Conservation (phyloP, 2,888 invertebrate genomes). For the Zootermopsis nevadensis region DNA sequence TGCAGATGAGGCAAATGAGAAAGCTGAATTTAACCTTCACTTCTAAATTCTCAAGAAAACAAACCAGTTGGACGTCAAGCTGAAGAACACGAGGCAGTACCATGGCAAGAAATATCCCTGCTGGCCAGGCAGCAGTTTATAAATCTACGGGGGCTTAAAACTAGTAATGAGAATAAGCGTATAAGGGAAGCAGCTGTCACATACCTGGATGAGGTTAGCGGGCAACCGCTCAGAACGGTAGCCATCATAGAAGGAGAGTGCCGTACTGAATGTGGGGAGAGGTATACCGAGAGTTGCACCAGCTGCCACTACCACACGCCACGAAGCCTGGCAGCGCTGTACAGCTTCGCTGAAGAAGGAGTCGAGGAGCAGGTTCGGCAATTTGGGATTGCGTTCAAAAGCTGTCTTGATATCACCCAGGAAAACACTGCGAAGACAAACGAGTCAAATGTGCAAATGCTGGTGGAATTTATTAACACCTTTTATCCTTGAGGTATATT, state of each 20-base stretch:
- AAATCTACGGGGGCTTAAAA: too few species aligned
- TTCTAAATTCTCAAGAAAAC: too few species aligned
- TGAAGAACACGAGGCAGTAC: too few species aligned
- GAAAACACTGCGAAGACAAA: slow-evolving; percentile 72
- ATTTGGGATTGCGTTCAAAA: slow-evolving; percentile 86
- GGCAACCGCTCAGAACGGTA: slow-evolving; percentile 88
- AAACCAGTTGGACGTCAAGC: too few species aligned
- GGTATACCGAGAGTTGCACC: slow-evolving; percentile 86
- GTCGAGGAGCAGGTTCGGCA: slow-evolving; percentile 90
- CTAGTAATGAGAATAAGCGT: too few species aligned
- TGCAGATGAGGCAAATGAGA: too few species aligned
- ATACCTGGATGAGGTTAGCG: slow-evolving; percentile 92
- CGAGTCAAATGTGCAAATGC: neutral
- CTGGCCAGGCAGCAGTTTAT: too few species aligned
- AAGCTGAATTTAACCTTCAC: too few species aligned
- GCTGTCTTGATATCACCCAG: slow-evolving; percentile 93
- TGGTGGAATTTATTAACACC: neutral
- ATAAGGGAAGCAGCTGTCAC: neutral
- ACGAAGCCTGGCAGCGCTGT: slow-evolving; percentile 81
- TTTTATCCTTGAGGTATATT: neutral
- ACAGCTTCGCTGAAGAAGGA: slow-evolving; percentile 93
- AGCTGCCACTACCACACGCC: slow-evolving; percentile 84
- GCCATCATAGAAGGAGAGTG: slow-evolving; percentile 97
- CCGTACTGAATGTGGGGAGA: slow-evolving; percentile 91
- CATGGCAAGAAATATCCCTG: too few species aligned